phyloP scores from a whole-genome alignment of 2,797 vertebrate genomes.

The Syncerus caffer region DNA sequence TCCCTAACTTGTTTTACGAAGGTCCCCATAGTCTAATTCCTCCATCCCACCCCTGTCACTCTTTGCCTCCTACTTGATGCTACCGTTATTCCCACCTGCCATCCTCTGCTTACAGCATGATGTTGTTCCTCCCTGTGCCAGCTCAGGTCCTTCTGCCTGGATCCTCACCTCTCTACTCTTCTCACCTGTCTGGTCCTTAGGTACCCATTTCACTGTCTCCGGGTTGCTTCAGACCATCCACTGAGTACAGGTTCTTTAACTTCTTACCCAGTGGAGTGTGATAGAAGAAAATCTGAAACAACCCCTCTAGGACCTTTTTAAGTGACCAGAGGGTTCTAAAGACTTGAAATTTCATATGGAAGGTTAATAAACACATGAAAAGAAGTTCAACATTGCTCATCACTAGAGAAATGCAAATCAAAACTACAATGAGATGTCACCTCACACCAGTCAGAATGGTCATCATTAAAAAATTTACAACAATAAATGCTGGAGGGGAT shows the following conservation, averaged over 20 bases:
- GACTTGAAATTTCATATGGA: background rate
- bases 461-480: background rate
- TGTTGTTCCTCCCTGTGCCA: background rate
- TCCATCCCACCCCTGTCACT: background rate
- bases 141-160: background rate
- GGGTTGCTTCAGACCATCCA: background rate
- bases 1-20: background rate
- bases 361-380: background rate
- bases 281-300: background rate
- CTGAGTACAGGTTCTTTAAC: background rate
- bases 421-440: background rate
- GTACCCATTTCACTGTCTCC: background rate
- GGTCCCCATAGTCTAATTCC: background rate
- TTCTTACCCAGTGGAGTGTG: background rate
- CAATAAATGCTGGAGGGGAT: background rate
- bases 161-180: background rate
- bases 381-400: background rate
- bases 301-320: background rate
- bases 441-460: background rate
- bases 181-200: background rate
- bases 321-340: background rate
- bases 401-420: background rate
- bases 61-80: background rate
- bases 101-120: background rate
- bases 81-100: fast-evolving